A percentile compares a stretch with the other conserved stretches of the same genome.
phyloP scores from a whole-genome alignment of 2,113 vertebrate species.

The Limnothrissa miodon region DNA sequence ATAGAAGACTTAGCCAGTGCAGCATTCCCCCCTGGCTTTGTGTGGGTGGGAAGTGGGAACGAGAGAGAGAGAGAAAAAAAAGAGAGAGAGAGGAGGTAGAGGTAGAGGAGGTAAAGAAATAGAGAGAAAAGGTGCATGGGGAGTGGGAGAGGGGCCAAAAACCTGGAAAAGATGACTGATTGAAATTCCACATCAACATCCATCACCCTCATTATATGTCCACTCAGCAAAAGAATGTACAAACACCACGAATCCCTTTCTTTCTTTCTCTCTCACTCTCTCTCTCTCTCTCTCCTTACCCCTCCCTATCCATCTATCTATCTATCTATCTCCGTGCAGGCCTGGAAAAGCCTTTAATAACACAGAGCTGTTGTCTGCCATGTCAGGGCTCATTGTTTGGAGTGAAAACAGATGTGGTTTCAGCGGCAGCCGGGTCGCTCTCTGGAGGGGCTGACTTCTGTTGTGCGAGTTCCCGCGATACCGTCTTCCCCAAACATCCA shows the following conservation, averaged over 20 bases:
- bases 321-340: constrained; percentile 59
- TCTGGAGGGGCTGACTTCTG: constrained; percentile 49
- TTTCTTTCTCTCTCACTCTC: no score
- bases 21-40: neutral
- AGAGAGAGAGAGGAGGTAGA: no score
- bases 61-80: constrained; percentile 30
- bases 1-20: neutral
- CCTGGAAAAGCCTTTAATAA: constrained; percentile 73
- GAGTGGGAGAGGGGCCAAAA: neutral
- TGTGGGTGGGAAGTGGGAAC: neutral
- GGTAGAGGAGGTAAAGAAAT: constrained; percentile 26
- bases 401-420: constrained; percentile 79
- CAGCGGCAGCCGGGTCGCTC: constrained; percentile 44
- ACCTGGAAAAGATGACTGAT: constrained; percentile 63
- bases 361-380: constrained; percentile 64
- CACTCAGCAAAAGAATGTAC: constrained; percentile 61
- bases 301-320: neutral
- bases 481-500: constrained; percentile 71
- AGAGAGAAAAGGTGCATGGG: no score
- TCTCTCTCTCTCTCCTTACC: neutral
- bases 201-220: constrained; percentile 65
- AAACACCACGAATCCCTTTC: constrained; percentile 41
- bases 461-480: constrained; percentile 58
- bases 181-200: constrained; percentile 66
- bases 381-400: constrained; percentile 70